Evolutionary conservation across 1,140 invertebrate species (phyloP), one percentile per base, ranked within the genome.

Genomic region (Achatina immaculata): DNA sequence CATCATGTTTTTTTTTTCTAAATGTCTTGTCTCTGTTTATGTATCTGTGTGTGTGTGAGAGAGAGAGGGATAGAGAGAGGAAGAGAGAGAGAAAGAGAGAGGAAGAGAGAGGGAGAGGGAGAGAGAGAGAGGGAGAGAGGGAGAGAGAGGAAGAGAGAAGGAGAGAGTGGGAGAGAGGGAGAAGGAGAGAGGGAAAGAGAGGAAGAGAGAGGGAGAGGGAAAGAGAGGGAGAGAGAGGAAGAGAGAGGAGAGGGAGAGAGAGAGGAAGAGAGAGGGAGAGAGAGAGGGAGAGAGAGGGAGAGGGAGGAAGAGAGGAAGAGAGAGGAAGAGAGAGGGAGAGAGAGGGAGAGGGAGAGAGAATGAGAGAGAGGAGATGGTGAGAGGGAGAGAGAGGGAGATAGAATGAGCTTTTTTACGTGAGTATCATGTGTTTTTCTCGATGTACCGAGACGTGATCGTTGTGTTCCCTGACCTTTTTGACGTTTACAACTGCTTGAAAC

Each of bases 201-300:
- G 6, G 66, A 58, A 66, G 31, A 78, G 76, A 36, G 24, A 38
- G 36, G 38, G 31, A 55, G 36, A 38, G 42, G 24, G 51, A 34
- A 43, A 43, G 42, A 34, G 38, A 66, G 24, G n/a, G 28, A 34
- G 24, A 34, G 42, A 40, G 38, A 28, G 58, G 45, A 66, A n/a
- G 42, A 58, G 58, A 38, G 66, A 40, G 42, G 45, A 66, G 31
- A 66, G 58, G 42, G 45, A 51, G 34, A 66, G 58, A 66, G 45
- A 51, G 24, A 78, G 58, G 42, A 58, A 51, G 24, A 66, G 11
- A 40, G 45, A n/a, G 45, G 14, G 65, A 45, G 28, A 42, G 34
- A 45, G 65, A 38, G 24, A 43, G 48, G 31, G 43, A 48, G 0
- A 31, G 48, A 48, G 43, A 36, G 31, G 55, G 24, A 48, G 38